These are phyloP conservation scores for Darevskia mixta DNA, from an alignment of 2,797 vertebrate genomes.

Conservation along the genomic window DNA sequence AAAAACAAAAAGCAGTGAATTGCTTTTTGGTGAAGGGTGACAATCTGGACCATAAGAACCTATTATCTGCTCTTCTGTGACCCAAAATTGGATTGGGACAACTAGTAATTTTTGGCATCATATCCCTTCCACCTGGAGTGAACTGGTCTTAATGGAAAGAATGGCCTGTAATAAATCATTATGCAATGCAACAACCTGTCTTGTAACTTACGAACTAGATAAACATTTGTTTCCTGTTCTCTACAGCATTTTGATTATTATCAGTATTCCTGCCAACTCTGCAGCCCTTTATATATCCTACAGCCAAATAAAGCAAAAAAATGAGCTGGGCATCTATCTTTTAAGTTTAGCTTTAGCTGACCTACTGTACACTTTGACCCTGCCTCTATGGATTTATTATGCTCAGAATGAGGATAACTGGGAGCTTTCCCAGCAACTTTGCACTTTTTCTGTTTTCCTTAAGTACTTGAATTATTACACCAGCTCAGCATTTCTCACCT, in stretches of 20 bases:
- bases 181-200: slow-evolving; percentile 50
- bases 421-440: slow-evolving; percentile 74
- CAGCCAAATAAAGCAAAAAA: slow-evolving; percentile 85
- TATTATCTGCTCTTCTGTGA: neutral
- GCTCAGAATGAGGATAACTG: slow-evolving; percentile 82
- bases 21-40: slow-evolving; percentile 35
- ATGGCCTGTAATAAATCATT: neutral
- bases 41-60: slow-evolving; percentile 35
- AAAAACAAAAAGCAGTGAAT: slow-evolving; percentile 19
- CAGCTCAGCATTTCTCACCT: slow-evolving; percentile 87
- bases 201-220: slow-evolving; percentile 61
- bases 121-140: slow-evolving; percentile 32
- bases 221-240: slow-evolving; percentile 78
- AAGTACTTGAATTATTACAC: slow-evolving; percentile 89
- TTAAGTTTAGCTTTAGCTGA: slow-evolving; percentile 90
- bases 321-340: slow-evolving; percentile 89
- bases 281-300: slow-evolving; percentile 86
- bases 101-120: neutral
- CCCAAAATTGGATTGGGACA: neutral
- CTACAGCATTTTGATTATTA: slow-evolving; percentile 81
- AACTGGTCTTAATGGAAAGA: neutral
- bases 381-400: slow-evolving; percentile 88
- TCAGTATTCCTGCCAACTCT: slow-evolving; percentile 85
- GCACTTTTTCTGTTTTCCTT: slow-evolving; percentile 80
- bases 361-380: slow-evolving; percentile 81